Evolutionary conservation across 2,797 vertebrate species (phyloP).

Genomic region (Acropternis orthonyx): DNA sequence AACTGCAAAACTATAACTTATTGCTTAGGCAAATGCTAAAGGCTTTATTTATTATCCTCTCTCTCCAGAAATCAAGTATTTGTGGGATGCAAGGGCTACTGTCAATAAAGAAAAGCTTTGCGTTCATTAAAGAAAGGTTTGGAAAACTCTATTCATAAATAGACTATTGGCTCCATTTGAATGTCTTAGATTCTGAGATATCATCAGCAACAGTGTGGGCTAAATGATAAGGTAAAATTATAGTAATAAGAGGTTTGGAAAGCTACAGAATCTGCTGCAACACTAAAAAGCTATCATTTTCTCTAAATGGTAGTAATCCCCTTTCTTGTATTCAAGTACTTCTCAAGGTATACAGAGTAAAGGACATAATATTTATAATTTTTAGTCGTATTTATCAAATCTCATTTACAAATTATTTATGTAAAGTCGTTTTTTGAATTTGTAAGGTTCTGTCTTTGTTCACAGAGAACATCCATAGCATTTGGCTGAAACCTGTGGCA

Average conservation of each 20-base stretch:
- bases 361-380: not conserved
- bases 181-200: not conserved
- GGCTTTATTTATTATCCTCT: not conserved
- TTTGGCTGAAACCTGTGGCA: not conserved
- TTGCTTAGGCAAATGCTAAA: not conserved
- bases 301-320: constrained; percentile 11
- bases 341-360: constrained; percentile 9
- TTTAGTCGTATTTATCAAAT: not conserved
- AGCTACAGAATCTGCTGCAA: constrained; percentile 4
- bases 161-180: not conserved
- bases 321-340: constrained; percentile 43
- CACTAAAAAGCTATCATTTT: constrained; percentile 56
- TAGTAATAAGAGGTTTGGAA: constrained; percentile 11
- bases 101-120: not conserved
- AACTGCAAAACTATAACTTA: not conserved
- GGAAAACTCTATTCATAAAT: not conserved
- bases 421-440: not conserved
- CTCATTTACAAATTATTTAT: not conserved
- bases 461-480: not conserved
- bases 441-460: not conserved
- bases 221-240: constrained; percentile 30
- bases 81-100: not conserved
- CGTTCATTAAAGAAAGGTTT: not conserved
- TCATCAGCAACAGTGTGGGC: not conserved
- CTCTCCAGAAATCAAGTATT: not conserved